Evolutionary conservation across 2,888 invertebrate genomes (phyloP).

Genomic region (Schrankia costaestrigalis): DNA sequence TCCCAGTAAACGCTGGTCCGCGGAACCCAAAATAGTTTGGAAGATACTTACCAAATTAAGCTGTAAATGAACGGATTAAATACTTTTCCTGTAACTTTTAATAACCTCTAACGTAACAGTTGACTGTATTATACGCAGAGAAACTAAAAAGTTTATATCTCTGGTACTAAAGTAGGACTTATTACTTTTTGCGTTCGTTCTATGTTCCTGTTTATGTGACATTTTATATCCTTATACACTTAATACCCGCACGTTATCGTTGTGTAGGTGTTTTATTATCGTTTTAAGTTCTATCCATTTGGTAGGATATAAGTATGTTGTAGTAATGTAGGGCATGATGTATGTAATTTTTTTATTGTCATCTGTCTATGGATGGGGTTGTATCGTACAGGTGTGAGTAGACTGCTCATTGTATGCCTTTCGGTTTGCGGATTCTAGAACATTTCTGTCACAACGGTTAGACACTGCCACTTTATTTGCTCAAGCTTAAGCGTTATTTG

Average conservation of each 20-base stretch:
- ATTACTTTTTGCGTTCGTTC: conserved; percentile 5
- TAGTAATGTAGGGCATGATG: conserved; percentile 15
- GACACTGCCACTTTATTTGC: too few relatives aligned
- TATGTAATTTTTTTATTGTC: conserved; percentile 10
- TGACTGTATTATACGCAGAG: not conserved
- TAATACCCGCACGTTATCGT: conserved; percentile 3
- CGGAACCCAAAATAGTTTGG: too few relatives aligned
- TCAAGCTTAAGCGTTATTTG: too few relatives aligned
- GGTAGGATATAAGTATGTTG: conserved; percentile 10
- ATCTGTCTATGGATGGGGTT: too few relatives aligned
- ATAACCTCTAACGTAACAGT: not conserved
- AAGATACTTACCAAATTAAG: too few relatives aligned
- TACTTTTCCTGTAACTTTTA: too few relatives aligned
- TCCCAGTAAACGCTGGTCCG: too few relatives aligned
- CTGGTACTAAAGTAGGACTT: conserved; percentile 3
- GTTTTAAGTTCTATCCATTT: conserved; percentile 5
- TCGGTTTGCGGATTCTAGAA: too few relatives aligned
- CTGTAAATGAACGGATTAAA: too few relatives aligned
- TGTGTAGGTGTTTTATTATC: conserved; percentile 7
- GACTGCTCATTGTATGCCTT: too few relatives aligned
- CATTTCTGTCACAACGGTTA: too few relatives aligned
- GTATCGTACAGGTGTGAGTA: too few relatives aligned
- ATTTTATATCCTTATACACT: conserved; percentile 7
- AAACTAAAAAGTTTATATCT: conserved; percentile 3
- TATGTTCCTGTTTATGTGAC: conserved; percentile 7